Conservation (phyloP, 1,140 invertebrate species). For the Hormaphis cornu region DNA sequence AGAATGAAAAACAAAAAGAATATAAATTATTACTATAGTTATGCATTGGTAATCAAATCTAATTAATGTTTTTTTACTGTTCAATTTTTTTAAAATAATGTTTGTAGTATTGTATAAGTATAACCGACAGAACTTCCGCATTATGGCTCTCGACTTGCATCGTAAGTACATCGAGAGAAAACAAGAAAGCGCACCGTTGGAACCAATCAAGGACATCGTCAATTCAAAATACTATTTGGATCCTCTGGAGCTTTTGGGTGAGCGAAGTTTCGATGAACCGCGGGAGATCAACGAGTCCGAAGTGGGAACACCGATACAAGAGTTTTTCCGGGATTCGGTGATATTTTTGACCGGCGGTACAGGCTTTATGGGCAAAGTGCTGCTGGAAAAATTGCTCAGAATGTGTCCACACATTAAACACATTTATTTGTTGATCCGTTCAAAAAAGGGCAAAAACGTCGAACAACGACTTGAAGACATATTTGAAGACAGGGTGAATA, state of each 20-base stretch:
- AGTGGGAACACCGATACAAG: conserved; percentile 41
- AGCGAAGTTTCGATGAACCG: conserved; percentile 33
- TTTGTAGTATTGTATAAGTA: too few species aligned
- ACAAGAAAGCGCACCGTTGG: conserved; percentile 4
- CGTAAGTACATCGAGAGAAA: conserved; percentile 21
- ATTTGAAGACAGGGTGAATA: conserved; percentile 57
- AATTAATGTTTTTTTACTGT: too few species aligned
- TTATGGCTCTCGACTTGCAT: conserved; percentile 35
- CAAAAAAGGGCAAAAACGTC: conserved; percentile 57
- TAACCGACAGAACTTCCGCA: too few species aligned
- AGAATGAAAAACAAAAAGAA: too few species aligned
- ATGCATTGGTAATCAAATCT: too few species aligned
- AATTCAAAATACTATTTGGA: conserved; percentile 35
- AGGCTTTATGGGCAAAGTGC: conserved; percentile 74
- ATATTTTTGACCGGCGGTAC: conserved; percentile 47
- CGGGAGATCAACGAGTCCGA: conserved; percentile 18
- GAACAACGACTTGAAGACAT: conserved; percentile 53
- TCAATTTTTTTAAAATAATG: too few species aligned
- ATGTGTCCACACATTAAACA: conserved; percentile 60
- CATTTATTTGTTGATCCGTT: conserved; percentile 64
- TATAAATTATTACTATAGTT: too few species aligned
- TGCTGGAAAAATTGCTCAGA: conserved; percentile 73
- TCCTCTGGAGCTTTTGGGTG: conserved; percentile 34
- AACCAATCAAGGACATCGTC: conserved; percentile 29
- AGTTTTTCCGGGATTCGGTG: conserved; percentile 44